Evolutionary conservation across 2,888 invertebrate species (phyloP).

Genomic region (Prosopocoilus inquinatus): DNA sequence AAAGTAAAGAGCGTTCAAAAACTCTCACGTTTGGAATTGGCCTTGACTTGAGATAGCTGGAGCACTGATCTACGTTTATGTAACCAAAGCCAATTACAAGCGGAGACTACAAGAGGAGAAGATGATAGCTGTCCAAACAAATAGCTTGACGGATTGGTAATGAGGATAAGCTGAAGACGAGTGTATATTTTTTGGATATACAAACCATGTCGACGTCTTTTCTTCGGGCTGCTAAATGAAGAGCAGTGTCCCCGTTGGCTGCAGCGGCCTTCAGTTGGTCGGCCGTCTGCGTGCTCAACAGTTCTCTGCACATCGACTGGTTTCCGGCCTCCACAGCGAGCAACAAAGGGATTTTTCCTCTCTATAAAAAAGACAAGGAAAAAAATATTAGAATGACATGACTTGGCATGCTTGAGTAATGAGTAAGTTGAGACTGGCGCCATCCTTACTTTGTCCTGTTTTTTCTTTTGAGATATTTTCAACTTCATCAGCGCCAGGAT

Average conservation of each 20-base stretch:
- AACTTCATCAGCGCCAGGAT: slow-evolving; percentile 15
- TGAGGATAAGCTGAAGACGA: background rate
- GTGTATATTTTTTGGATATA: background rate
- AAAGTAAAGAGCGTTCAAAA: too few relatives aligned
- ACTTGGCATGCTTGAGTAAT: too few relatives aligned
- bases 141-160: too few relatives aligned
- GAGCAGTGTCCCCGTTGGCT: slow-evolving; percentile 86
- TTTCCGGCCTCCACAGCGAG: slow-evolving; percentile 94
- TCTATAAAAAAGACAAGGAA: slow-evolving; percentile 58
- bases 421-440: background rate
- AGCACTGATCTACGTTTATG: too few relatives aligned
- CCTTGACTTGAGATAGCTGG: too few relatives aligned
- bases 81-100: too few relatives aligned
- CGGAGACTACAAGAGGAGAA: too few relatives aligned
- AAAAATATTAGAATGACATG: slow-evolving; percentile 21
- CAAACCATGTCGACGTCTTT: slow-evolving; percentile 85
- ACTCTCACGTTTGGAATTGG: too few relatives aligned
- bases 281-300: slow-evolving; percentile 81
- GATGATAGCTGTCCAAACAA: too few relatives aligned
- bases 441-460: background rate
- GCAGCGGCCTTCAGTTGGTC: slow-evolving; percentile 85
- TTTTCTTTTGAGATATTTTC: slow-evolving; percentile 10
- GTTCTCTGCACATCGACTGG: slow-evolving; percentile 91
- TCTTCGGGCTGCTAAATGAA: slow-evolving; percentile 92
- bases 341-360: slow-evolving; percentile 90